Base-by-base conservation (phyloP, 2,797 vertebrate genomes). In the Mallotus villosus region DNA sequence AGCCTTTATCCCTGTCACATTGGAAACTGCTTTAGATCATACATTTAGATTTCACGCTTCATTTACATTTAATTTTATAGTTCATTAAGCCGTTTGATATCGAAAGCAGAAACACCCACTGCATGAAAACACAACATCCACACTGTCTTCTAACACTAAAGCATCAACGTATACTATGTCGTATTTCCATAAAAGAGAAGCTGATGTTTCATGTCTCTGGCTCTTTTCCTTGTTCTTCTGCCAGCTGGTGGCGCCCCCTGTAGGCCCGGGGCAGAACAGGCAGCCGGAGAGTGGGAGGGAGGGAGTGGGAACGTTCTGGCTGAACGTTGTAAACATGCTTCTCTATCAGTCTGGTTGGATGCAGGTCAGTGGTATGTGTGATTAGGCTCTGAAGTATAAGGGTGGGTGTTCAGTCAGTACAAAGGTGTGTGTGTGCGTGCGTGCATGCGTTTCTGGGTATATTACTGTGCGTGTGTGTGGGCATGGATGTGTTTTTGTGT, bases 231-330 rank as follows among this genome's bases (percentile, higher is more conserved):
- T 61, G 12, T 27, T 27, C 22, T 21, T 16, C 14, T 25, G 21
- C 9, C 22, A 27, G 59, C 59, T 27, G 11, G 34, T 72, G 74
- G 65, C 76, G 76, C 78, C 77, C 77, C 60, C 58, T 72, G 67
- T 72, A 77, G 63, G 68, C 55, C 55, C 68, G 67, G 49, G 34
- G 75, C 68, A 73, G 41, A 12, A 41, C 11, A 60, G 41, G 51
- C 71, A 81, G 86, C 83, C 86, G 68, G 75, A 77, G 86, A 84
- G 46, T n/a, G 75, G 77, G 53, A 24, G 27, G 29, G 63, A n/a
- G 51, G 19, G 57, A 63, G 12, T 67, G 71, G 57, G 69, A 66
- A 27, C 19, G 69, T 51, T 34, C 41, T 34, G 67, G 73, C 72
- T 78, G 63, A 75, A 73, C 75, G 66, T 25, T 66, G 72, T 71